A percentile compares a stretch with the other conserved stretches of the same genome.
phyloP scores from a whole-genome alignment of 1,140 invertebrate genomes.

The Bradynema listronoti region DNA sequence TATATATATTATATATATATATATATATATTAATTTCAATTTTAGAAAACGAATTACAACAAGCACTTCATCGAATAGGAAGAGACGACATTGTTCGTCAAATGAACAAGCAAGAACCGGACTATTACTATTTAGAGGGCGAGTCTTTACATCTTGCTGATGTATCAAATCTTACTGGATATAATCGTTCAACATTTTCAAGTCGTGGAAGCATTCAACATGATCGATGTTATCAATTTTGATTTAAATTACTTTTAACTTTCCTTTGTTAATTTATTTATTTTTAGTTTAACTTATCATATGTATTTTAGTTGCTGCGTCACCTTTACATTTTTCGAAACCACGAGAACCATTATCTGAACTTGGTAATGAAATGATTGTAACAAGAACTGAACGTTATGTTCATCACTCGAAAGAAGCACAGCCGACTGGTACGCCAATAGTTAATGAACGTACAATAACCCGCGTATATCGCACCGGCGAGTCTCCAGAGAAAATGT shows the following conservation, averaged over 20 bases:
- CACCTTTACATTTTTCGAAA: constrained; percentile 4
- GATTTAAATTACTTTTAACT: too few relatives aligned
- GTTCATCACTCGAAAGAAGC: constrained; percentile 37
- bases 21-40: too few relatives aligned
- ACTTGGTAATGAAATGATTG: constrained; percentile 23
- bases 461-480: constrained; percentile 49
- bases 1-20: too few relatives aligned
- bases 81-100: constrained; percentile 55
- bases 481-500: too few relatives aligned
- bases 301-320: not conserved
- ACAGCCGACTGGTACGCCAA: constrained; percentile 27
- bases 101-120: constrained; percentile 38
- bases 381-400: constrained; percentile 43
- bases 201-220: constrained; percentile 18
- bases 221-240: not conserved
- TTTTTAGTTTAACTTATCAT: constrained; percentile 3
- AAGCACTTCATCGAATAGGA: constrained; percentile 51
- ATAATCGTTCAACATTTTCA: constrained; percentile 22
- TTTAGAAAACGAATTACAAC: constrained; percentile 47
- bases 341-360: too few relatives aligned
- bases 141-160: constrained; percentile 30
- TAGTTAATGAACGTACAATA: constrained; percentile 52
- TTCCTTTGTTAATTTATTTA: too few relatives aligned
- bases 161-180: constrained; percentile 28
- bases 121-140: constrained; percentile 19